phyloP scores from a whole-genome alignment of 2,888 invertebrate species.

The Orgyia antiqua region DNA sequence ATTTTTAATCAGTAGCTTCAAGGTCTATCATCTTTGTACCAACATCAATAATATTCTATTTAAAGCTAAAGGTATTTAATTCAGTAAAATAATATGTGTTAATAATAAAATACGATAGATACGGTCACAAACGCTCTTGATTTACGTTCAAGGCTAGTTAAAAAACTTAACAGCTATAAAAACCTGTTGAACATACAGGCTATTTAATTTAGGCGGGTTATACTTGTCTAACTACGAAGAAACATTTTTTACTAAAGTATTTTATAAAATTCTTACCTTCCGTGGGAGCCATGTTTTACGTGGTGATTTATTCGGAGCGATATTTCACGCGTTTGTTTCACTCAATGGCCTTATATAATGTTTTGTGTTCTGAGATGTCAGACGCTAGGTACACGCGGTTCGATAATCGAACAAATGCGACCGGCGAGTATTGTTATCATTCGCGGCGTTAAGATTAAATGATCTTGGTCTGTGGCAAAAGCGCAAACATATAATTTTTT shows the following conservation, averaged over 20 bases:
- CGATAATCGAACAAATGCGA: too few relatives aligned
- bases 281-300: conserved; percentile 56
- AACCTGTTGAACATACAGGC: conserved; percentile 1
- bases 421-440: conserved; percentile 1
- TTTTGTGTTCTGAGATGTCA: conserved; percentile 43
- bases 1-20: too few relatives aligned
- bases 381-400: conserved; percentile 58
- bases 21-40: too few relatives aligned
- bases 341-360: conserved; percentile 62
- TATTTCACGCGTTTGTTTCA: conserved; percentile 46
- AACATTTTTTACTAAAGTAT: conserved; percentile 6
- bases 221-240: conserved; percentile 14
- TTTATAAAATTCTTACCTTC: conserved; percentile 55
- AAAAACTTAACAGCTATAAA: conserved; percentile 5
- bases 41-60: too few relatives aligned
- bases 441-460: too few relatives aligned
- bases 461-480: too few relatives aligned
- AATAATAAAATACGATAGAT: too few relatives aligned
- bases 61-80: too few relatives aligned
- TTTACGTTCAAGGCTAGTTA: conserved; percentile 22
- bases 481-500: too few relatives aligned
- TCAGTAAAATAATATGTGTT: too few relatives aligned
- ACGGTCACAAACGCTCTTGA: conserved; percentile 2
- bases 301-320: conserved; percentile 26
- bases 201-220: conserved; percentile 23